phyloP scores from a whole-genome alignment of 2,797 vertebrate genomes.

The Rhabdomys pumilio region DNA sequence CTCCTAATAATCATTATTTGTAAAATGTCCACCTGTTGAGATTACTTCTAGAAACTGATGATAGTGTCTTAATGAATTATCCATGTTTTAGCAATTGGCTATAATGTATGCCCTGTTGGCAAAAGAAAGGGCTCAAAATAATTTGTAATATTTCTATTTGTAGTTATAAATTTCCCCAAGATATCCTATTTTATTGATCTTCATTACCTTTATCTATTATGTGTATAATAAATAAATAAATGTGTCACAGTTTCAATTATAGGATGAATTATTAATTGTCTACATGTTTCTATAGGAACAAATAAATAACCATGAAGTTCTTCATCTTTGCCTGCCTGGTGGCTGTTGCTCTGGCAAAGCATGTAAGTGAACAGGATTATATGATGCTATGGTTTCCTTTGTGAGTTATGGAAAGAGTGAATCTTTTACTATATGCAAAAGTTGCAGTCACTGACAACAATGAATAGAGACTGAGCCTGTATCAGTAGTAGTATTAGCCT shows the following conservation, averaged over 20 bases:
- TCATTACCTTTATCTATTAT: neutral
- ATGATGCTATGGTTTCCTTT: neutral
- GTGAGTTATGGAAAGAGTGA: neutral
- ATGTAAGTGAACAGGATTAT: neutral
- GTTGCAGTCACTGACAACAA: neutral
- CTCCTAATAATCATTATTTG: neutral
- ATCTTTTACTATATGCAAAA: neutral
- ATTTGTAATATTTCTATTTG: neutral
- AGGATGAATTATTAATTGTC: neutral
- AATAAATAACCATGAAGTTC: slow-evolving; percentile 48
- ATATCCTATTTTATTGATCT: neutral
- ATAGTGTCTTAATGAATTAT: neutral
- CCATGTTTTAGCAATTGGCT: neutral
- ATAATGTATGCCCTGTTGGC: neutral
- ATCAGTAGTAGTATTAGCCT: too few relatives aligned
- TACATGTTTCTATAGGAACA: neutral
- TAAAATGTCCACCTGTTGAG: neutral
- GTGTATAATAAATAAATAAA: neutral
- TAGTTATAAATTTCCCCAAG: neutral
- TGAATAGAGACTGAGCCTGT: neutral
- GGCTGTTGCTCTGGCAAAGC: slow-evolving; percentile 59
- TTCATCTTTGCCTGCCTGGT: slow-evolving; percentile 67
- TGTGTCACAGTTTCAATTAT: neutral
- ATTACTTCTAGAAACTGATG: neutral
- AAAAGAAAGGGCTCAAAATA: neutral